phyloP scores from a whole-genome alignment of 2,113 vertebrate genomes.

The Columba janthina region DNA sequence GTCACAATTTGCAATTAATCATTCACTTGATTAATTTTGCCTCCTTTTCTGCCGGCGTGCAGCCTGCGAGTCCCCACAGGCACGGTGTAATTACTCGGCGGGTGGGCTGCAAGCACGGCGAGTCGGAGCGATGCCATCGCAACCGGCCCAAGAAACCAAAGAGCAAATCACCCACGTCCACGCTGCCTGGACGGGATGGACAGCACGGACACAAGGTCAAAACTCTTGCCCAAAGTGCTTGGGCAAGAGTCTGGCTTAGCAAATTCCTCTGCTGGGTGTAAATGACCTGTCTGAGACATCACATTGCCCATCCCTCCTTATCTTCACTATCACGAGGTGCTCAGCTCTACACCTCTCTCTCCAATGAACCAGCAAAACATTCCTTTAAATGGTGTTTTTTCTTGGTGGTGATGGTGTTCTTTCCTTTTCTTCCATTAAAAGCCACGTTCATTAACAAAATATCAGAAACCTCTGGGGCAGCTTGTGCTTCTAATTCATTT shows the following conservation, averaged over 20 bases:
- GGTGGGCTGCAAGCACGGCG: neutral
- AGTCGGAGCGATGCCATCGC: fast-evolving
- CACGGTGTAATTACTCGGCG: neutral
- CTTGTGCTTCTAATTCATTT: slow-evolving; percentile 81
- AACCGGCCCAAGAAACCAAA: neutral
- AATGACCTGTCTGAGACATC: fast-evolving
- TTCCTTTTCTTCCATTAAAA: slow-evolving; percentile 49
- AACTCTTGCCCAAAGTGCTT: neutral
- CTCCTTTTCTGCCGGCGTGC: neutral
- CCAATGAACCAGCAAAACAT: neutral
- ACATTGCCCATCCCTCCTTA: neutral
- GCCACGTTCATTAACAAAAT: slow-evolving; percentile 78
- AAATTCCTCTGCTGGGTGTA: neutral
- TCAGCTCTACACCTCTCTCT: neutral
- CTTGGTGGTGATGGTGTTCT: neutral
- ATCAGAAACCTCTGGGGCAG: slow-evolving; percentile 80
- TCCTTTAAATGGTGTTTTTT: neutral
- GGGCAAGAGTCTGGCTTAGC: neutral
- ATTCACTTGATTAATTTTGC: slow-evolving; percentile 18
- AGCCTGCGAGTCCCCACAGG: neutral
- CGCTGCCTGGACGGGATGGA: neutral
- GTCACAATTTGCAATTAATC: neutral
- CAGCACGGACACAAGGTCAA: neutral
- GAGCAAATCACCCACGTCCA: fast-evolving
- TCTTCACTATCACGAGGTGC: neutral